Evolutionary conservation across 2,888 invertebrate species (phyloP).

Genomic region (Cylloceria caligata): DNA sequence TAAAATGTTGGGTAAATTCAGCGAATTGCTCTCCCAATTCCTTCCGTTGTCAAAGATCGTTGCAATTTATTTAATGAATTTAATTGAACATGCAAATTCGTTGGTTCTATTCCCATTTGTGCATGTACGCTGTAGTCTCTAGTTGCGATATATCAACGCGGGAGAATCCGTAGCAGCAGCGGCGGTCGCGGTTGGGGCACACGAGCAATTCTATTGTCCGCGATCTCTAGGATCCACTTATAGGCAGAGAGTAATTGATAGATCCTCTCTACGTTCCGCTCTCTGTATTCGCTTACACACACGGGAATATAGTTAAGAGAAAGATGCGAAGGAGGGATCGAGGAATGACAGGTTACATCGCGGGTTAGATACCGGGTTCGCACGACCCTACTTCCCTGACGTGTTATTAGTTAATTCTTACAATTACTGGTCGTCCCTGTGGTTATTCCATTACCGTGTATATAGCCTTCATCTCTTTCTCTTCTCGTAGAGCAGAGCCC

Average conservation of each 20-base stretch:
- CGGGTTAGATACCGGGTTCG: conserved; percentile 79
- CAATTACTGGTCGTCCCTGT: conserved; percentile 84
- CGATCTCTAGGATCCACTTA: conserved; percentile 80
- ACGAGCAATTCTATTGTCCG: conserved; percentile 81
- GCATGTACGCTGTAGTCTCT: conserved; percentile 30
- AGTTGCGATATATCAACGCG: conserved; percentile 42
- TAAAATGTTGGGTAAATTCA: background rate
- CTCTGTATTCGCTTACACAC: background rate
- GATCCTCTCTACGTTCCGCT: conserved; percentile 72
- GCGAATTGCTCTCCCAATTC: no score
- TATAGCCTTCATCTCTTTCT: conserved; percentile 60
- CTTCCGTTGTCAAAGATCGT: conserved; percentile 48
- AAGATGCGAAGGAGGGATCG: conserved; percentile 77
- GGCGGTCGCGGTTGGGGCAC: conserved; percentile 20
- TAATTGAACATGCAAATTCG: conserved; percentile 79
- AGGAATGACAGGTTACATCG: conserved; percentile 82
- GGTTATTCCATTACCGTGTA: conserved; percentile 83
- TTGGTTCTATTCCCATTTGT: conserved; percentile 52
- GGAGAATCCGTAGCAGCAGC: conserved; percentile 50
- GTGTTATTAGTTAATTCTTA: conserved; percentile 85
- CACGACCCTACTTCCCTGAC: conserved; percentile 82
- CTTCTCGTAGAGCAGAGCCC: conserved; percentile 43
- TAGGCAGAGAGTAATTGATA: conserved; percentile 80
- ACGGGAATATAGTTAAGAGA: conserved; percentile 42
- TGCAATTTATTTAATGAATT: conserved; percentile 76